Percentiles rank a stretch among this genome's conserved stretches.
phyloP scores from a whole-genome alignment of 2,113 vertebrate genomes.

The Hypomesus transpacificus region DNA sequence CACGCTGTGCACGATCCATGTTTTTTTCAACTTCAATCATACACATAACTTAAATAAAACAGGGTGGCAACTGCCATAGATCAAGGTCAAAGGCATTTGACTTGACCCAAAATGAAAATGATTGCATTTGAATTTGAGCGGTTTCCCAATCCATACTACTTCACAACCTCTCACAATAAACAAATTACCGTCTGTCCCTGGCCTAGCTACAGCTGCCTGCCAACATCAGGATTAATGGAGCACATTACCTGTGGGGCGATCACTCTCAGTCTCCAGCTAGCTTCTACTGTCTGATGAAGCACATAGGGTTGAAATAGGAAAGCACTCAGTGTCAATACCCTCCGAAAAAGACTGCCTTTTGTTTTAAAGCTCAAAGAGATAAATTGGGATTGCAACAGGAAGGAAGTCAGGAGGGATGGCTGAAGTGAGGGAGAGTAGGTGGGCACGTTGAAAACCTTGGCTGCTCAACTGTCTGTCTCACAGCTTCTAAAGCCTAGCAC shows the following conservation, averaged over 20 bases:
- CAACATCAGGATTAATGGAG: slow-evolving; percentile 19
- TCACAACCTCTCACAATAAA: slow-evolving; percentile 9
- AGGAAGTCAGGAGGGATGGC: slow-evolving; percentile 56
- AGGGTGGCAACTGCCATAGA: not conserved
- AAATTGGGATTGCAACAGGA: slow-evolving; percentile 60
- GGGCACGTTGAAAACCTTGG: slow-evolving; percentile 50
- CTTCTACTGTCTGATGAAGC: slow-evolving; percentile 16
- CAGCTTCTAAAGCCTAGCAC: slow-evolving; percentile 50
- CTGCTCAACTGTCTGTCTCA: slow-evolving; percentile 58
- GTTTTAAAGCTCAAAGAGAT: slow-evolving; percentile 51
- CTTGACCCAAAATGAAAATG: slow-evolving; percentile 14
- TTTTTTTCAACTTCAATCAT: not conserved
- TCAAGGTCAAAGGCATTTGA: slow-evolving; percentile 9
- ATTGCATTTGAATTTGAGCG: slow-evolving; percentile 15
- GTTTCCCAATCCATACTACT: slow-evolving; percentile 14
- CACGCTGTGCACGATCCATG: not conserved
- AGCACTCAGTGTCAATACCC: slow-evolving; percentile 25
- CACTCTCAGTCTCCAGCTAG: slow-evolving; percentile 20
- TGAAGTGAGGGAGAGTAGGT: slow-evolving; percentile 47
- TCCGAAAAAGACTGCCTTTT: slow-evolving; percentile 32
- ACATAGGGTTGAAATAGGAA: slow-evolving; percentile 42
- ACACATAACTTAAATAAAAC: slow-evolving; percentile 3
- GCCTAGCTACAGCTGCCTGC: slow-evolving; percentile 20
- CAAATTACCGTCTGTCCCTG: slow-evolving; percentile 5
- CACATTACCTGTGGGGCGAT: slow-evolving; percentile 27